phyloP scores from a whole-genome alignment of 2,797 vertebrate species.

The Lophotriccus pileatus region DNA sequence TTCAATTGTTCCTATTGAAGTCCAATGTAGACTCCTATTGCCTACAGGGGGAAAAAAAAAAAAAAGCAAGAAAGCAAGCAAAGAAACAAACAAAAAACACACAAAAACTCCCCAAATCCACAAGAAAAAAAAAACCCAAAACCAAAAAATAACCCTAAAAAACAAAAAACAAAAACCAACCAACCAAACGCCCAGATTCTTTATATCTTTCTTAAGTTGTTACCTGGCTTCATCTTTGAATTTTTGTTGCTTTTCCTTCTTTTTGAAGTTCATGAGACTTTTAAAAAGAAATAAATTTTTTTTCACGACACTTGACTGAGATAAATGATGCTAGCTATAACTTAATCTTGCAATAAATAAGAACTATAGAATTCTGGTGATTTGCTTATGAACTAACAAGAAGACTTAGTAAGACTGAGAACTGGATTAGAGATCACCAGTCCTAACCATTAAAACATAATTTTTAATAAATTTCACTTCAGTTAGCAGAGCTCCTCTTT shows the following conservation, averaged over 20 bases:
- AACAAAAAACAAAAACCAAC: background rate
- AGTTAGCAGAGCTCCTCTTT: background rate
- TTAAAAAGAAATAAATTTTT: background rate
- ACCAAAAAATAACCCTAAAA: background rate
- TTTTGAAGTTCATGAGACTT: background rate
- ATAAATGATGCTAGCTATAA: background rate
- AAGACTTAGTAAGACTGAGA: background rate
- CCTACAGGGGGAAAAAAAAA: background rate
- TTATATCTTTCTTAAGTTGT: background rate
- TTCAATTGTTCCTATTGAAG: background rate
- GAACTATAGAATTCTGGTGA: background rate
- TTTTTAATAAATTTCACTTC: background rate
- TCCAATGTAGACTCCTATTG: background rate
- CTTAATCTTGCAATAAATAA: background rate
- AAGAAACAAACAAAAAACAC: background rate
- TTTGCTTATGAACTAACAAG: background rate
- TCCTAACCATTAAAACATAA: background rate
- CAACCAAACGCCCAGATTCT: rapidly evolving
- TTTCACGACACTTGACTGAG: background rate
- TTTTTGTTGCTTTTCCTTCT: background rate
- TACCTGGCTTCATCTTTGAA: background rate
- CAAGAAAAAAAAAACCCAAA: too few species aligned
- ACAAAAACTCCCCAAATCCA: too few species aligned
- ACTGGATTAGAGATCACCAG: background rate
- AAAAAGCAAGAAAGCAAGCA: too few species aligned